Conservation (phyloP, 2,797 vertebrate genomes). For the Alosa sapidissima region DNA sequence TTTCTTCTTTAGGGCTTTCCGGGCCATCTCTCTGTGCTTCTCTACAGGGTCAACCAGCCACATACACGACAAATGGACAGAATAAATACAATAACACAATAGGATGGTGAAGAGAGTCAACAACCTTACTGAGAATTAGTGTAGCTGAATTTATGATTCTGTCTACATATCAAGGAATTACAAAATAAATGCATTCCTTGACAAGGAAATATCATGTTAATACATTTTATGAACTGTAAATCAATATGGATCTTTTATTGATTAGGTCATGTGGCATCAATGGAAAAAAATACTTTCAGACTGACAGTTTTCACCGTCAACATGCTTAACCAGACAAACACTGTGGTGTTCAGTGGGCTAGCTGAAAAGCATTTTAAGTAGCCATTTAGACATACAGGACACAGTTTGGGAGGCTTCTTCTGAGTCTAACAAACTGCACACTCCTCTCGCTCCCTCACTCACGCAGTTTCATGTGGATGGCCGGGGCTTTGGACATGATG, state of each 20-base stretch:
- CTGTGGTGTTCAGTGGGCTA: neutral
- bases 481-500: slow-evolving; percentile 83
- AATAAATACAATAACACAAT: slow-evolving; percentile 13
- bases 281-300: neutral
- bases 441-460: slow-evolving; percentile 57
- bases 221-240: too few relatives aligned
- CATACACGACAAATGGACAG: slow-evolving; percentile 14
- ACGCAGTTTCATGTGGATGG: slow-evolving; percentile 89
- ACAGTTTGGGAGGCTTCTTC: neutral
- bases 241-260: too few relatives aligned
- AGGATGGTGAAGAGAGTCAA: neutral
- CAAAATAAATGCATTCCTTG: too few relatives aligned
- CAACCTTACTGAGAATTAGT: too few relatives aligned
- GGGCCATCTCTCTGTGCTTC: slow-evolving; percentile 88
- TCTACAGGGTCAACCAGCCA: slow-evolving; percentile 69
- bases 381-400: neutral
- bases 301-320: neutral
- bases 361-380: neutral
- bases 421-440: neutral
- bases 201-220: too few relatives aligned
- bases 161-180: too few relatives aligned
- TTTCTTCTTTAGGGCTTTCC: slow-evolving; percentile 86
- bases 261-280: neutral
- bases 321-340: neutral
- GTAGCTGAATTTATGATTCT: neutral